Evolutionary conservation across 2,888 invertebrate species (phyloP).

Genomic region (Pocota personata): DNA sequence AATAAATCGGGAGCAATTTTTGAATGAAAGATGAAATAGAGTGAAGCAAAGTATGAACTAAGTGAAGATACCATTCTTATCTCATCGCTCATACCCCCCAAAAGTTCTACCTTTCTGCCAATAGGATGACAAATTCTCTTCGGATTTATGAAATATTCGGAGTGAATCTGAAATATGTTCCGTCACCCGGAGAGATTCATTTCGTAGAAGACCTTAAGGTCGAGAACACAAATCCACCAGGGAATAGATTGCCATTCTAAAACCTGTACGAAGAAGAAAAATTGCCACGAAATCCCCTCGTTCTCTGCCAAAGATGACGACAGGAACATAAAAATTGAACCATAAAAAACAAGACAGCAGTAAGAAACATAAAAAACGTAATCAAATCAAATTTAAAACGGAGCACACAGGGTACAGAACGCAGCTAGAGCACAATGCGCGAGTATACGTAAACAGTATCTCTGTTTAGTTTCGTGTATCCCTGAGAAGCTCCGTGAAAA

Average conservation of each 20-base stretch:
- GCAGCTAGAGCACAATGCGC: neutral
- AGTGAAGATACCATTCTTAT: constrained; percentile 40
- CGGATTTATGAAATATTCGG: constrained; percentile 49
- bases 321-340: constrained; percentile 29
- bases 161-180: constrained; percentile 53
- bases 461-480: neutral
- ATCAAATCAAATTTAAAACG: constrained; percentile 58
- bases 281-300: neutral
- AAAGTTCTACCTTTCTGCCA: constrained; percentile 13
- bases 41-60: constrained; percentile 12
- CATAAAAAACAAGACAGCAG: constrained; percentile 23
- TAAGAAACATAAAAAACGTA: constrained; percentile 47
- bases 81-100: constrained; percentile 1
- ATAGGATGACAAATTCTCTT: constrained; percentile 37
- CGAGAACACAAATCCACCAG: constrained; percentile 24
- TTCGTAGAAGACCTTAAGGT: constrained; percentile 22
- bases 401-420: neutral
- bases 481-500: neutral
- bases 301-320: constrained; percentile 22
- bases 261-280: neutral
- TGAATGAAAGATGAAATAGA: constrained; percentile 57
- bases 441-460: neutral
- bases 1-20: constrained; percentile 54
- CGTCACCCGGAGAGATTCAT: constrained; percentile 21
- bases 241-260: constrained; percentile 34